Conservation (phyloP, 2,888 invertebrate genomes). For the Cyaniris semiargus region DNA sequence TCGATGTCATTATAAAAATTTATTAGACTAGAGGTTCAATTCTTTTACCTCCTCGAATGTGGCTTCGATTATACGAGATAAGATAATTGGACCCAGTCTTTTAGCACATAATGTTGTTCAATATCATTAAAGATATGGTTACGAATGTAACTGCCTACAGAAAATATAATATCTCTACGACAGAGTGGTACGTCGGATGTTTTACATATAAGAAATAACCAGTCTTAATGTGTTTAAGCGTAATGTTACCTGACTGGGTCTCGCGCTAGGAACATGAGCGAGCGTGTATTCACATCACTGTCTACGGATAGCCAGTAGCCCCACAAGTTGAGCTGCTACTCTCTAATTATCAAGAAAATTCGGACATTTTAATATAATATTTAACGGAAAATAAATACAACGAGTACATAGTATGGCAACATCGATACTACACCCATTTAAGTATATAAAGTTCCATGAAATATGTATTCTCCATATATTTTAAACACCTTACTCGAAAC, state of each 20-base stretch:
- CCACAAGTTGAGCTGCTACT: not conserved
- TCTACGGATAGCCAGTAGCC: not conserved
- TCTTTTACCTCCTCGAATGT: not conserved
- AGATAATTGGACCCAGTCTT: not conserved
- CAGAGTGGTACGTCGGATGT: constrained; percentile 23
- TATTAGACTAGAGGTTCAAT: not conserved
- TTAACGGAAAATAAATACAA: constrained; percentile 26
- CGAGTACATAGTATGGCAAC: constrained; percentile 26
- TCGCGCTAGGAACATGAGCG: constrained; percentile 34
- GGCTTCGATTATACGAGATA: not conserved
- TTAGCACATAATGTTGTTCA: constrained; percentile 14
- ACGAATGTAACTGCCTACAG: constrained; percentile 20
- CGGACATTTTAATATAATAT: not conserved
- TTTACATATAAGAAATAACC: constrained; percentile 37
- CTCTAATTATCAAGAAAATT: not conserved
- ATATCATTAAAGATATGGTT: constrained; percentile 22
- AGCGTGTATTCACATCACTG: constrained; percentile 36
- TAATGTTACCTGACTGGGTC: constrained; percentile 39
- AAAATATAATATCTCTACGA: constrained; percentile 24
- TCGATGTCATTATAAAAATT: constrained; percentile 26
- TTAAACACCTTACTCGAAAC: not conserved
- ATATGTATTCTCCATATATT: constrained; percentile 5
- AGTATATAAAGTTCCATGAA: constrained; percentile 4
- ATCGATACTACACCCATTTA: constrained; percentile 28
- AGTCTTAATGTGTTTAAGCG: constrained; percentile 42